These are phyloP conservation scores for Emydoidea blandingii DNA, from an alignment of 2,797 vertebrate species.

Conservation along the genomic window DNA sequence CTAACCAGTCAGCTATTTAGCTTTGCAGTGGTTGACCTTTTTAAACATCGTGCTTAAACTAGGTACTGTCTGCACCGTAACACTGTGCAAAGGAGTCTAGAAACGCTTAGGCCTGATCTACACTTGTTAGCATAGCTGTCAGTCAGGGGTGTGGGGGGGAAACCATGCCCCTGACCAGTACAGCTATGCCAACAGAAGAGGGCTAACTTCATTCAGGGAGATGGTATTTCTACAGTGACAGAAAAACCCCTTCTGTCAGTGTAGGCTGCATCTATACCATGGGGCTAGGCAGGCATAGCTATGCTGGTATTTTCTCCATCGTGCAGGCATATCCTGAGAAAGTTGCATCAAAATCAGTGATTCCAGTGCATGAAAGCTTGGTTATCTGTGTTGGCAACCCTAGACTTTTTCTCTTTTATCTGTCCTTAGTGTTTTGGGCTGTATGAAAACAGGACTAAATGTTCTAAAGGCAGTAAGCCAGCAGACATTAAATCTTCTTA, in stretches of 20 bases:
- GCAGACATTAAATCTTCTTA: fast-evolving
- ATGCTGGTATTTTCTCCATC: background rate
- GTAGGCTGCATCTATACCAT: background rate
- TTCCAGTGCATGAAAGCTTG: fast-evolving
- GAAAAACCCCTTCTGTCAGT: background rate
- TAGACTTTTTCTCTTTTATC: fast-evolving
- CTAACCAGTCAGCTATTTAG: background rate
- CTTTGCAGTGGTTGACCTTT: background rate
- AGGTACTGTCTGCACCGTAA: fast-evolving
- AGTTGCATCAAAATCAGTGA: fast-evolving
- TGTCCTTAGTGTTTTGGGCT: background rate
- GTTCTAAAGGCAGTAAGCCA: no score
- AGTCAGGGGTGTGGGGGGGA: no score
- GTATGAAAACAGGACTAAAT: no score
- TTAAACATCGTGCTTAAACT: fast-evolving
- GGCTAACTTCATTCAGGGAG: no score
- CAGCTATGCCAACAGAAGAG: no score
- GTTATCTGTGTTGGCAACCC: background rate
- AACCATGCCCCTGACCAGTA: no score
- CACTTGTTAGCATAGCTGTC: no score
- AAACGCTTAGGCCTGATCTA: background rate
- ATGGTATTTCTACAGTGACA: background rate
- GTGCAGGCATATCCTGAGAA: background rate
- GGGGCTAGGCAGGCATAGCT: background rate
- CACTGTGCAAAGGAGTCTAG: background rate